A percentile compares a stretch with the other conserved stretches of the same genome.
phyloP scores from a whole-genome alignment of 2,888 invertebrate species.

The Eudemis profundana region DNA sequence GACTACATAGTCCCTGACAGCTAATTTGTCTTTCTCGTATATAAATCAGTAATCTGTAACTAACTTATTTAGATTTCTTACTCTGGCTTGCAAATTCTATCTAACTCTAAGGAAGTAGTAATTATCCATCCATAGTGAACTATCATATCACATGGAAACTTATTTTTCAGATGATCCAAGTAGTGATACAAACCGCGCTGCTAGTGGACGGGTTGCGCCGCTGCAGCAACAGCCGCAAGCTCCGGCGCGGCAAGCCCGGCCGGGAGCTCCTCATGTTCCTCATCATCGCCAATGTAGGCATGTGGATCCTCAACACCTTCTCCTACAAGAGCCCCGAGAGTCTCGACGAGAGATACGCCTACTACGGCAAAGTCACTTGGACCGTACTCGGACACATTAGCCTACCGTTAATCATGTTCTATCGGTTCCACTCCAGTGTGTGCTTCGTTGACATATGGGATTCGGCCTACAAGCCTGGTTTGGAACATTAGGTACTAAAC shows the following conservation, averaged over 20 bases:
- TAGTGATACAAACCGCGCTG: slow-evolving; percentile 89
- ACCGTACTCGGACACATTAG: slow-evolving; percentile 90
- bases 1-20: too few relatives aligned
- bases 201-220: slow-evolving; percentile 90
- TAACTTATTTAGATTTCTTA: too few relatives aligned
- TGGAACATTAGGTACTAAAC: slow-evolving; percentile 62
- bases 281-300: slow-evolving; percentile 89
- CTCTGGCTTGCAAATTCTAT: too few relatives aligned
- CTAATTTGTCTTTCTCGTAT: too few relatives aligned
- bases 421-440: slow-evolving; percentile 91
- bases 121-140: too few relatives aligned
- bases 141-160: background rate
- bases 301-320: slow-evolving; percentile 92
- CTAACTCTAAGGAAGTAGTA: too few relatives aligned
- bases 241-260: slow-evolving; percentile 89
- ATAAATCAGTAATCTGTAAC: too few relatives aligned
- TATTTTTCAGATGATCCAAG: slow-evolving; percentile 86
- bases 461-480: slow-evolving; percentile 88
- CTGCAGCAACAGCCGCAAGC: slow-evolving; percentile 87
- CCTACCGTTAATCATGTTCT: slow-evolving; percentile 91
- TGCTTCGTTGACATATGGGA: slow-evolving; percentile 93
- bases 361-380: slow-evolving; percentile 89
- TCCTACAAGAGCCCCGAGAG: slow-evolving; percentile 82
- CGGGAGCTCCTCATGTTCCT: slow-evolving; percentile 91
- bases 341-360: slow-evolving; percentile 85